A percentile compares a stretch with the other conserved stretches of the same genome.
phyloP scores from a whole-genome alignment of 2,797 vertebrate species.

The Enteromius mattozi region DNA sequence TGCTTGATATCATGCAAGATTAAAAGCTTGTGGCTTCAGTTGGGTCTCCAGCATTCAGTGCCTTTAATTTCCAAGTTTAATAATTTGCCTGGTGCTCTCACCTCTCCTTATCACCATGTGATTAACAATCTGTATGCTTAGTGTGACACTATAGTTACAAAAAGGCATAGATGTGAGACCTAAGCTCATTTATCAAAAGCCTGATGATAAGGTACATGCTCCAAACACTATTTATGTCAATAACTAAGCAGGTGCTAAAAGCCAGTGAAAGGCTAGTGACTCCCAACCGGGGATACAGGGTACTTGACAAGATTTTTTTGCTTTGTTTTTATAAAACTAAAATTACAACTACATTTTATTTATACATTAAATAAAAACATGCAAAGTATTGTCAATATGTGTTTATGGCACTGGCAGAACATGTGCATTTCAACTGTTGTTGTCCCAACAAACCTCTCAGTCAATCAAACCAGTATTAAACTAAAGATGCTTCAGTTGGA shows the following conservation, averaged over 20 bases:
- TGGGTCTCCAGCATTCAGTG: conserved; percentile 1
- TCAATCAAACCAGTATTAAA: not conserved
- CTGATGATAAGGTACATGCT: conserved; percentile 77
- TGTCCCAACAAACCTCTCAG: not conserved
- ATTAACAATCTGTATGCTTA: conserved; percentile 81
- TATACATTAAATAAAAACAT: not conserved
- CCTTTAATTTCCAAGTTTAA: conserved; percentile 71
- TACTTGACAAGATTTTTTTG: not conserved
- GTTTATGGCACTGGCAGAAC: not conserved
- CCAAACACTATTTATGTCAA: conserved; percentile 82
- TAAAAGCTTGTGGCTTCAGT: not conserved
- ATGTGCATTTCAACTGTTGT: not conserved
- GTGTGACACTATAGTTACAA: conserved; percentile 57
- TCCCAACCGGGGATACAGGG: not conserved
- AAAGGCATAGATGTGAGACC: conserved; percentile 67
- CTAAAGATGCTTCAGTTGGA: not conserved
- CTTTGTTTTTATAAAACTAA: not conserved
- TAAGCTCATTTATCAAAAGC: conserved; percentile 83
- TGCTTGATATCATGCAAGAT: not conserved
- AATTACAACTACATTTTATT: not conserved
- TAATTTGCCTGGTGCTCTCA: conserved; percentile 78
- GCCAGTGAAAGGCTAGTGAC: conserved; percentile 36
- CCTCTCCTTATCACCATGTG: conserved; percentile 51
- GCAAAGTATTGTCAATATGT: not conserved
- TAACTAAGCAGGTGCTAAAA: conserved; percentile 81